Evolutionary conservation across 1,140 invertebrate species (phyloP).

Genomic region (Pseudomyrmex gracilis): DNA sequence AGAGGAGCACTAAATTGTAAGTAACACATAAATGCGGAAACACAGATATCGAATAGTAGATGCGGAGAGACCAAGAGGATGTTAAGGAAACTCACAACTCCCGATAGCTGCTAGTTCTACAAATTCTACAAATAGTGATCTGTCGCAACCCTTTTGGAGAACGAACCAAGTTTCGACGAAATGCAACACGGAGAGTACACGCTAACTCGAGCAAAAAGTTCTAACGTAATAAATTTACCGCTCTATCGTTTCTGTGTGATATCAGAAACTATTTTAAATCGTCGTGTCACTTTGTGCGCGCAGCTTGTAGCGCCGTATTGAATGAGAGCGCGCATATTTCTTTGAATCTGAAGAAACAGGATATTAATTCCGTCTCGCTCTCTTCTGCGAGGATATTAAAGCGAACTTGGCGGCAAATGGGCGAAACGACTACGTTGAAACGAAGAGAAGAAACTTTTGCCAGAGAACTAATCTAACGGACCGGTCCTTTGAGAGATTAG

Average conservation of each 20-base stretch:
- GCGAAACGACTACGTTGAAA: neutral
- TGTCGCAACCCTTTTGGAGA: conserved; percentile 29
- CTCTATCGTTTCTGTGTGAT: neutral
- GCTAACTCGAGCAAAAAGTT: neutral
- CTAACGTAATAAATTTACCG: neutral
- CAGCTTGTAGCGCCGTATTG: no score
- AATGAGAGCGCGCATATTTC: neutral
- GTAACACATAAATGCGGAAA: neutral
- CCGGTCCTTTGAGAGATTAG: conserved; percentile 53
- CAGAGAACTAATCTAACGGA: conserved; percentile 47
- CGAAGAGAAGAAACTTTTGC: conserved; percentile 2
- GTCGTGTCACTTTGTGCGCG: no score
- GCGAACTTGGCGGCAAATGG: neutral
- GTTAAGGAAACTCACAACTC: conserved; percentile 24
- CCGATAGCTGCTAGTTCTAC: conserved; percentile 18
- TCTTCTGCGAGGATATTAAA: conserved; percentile 34
- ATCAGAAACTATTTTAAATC: neutral
- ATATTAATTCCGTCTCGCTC: neutral
- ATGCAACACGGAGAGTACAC: neutral
- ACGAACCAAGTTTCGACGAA: conserved; percentile 27
- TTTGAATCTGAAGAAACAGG: neutral
- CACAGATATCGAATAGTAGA: neutral
- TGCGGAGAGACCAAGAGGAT: conserved; percentile 2
- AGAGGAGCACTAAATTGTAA: conserved; percentile 29
- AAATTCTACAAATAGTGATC: conserved; percentile 33